phyloP scores from a whole-genome alignment of 2,113 vertebrate genomes.

The Cephalophus harveyi region DNA sequence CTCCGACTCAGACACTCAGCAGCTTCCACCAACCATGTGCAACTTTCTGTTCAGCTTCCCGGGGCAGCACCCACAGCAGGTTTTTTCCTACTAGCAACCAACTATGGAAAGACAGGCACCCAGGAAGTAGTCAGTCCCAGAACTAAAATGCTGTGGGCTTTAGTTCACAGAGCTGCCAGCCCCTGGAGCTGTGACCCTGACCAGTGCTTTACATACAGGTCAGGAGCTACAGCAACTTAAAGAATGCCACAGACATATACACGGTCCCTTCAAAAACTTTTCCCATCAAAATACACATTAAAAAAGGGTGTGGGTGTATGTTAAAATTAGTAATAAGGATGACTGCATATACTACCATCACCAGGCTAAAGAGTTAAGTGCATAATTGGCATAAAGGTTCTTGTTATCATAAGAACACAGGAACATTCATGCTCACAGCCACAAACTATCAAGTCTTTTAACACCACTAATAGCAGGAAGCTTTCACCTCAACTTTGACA shows the following conservation, averaged over 20 bases:
- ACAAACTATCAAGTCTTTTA: background rate
- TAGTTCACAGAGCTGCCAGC: background rate
- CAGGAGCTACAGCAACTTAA: background rate
- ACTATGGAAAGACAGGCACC: background rate
- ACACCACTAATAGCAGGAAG: background rate
- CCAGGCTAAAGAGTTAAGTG: slow-evolving; percentile 38
- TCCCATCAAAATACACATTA: background rate
- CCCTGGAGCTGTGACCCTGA: background rate
- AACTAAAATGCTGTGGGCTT: background rate
- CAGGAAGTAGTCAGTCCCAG: background rate
- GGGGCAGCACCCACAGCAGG: background rate
- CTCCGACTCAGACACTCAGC: background rate
- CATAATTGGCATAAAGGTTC: slow-evolving; percentile 15
- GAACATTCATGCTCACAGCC: background rate
- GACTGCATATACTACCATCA: background rate
- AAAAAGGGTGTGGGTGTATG: background rate
- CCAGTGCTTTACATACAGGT: background rate
- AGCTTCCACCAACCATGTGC: background rate
- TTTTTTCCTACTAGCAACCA: background rate
- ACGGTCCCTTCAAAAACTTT: background rate
- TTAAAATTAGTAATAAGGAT: slow-evolving; percentile 6
- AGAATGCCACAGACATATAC: background rate
- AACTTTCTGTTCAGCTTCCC: slow-evolving; percentile 1
- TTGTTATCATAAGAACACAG: background rate
- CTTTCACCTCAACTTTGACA: background rate